Conservation (phyloP, 2,888 invertebrate species). For the Lobophora halterata region DNA sequence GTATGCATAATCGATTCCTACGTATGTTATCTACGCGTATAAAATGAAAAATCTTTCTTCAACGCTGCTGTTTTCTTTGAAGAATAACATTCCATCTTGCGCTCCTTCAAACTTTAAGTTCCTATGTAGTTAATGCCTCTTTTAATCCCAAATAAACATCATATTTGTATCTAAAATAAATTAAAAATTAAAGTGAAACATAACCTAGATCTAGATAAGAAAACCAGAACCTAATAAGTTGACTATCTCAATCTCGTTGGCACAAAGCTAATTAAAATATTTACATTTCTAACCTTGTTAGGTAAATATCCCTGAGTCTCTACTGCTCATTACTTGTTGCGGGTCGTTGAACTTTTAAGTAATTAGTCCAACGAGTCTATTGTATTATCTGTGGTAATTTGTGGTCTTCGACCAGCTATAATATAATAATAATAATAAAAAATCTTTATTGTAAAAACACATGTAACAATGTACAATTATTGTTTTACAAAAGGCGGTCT, state of each 20-base stretch:
- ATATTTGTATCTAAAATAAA: too few relatives aligned
- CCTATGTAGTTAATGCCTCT: background rate
- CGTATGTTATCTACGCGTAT: constrained; percentile 1
- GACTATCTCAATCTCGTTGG: background rate
- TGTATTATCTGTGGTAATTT: constrained; percentile 4
- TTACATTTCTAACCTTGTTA: constrained; percentile 6
- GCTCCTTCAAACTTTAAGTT: too few relatives aligned
- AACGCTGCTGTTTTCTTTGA: background rate
- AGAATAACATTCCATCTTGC: too few relatives aligned
- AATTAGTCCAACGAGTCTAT: constrained; percentile 4
- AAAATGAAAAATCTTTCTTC: constrained; percentile 4
- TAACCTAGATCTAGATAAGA: too few relatives aligned
- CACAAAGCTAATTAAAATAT: constrained; percentile 5
- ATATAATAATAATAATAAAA: too few relatives aligned
- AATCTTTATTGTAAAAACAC: too few relatives aligned
- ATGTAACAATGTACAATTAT: too few relatives aligned
- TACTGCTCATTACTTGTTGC: constrained; percentile 8
- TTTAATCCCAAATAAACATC: background rate
- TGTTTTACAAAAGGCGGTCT: too few relatives aligned
- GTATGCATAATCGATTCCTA: constrained; percentile 12
- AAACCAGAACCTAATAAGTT: too few relatives aligned
- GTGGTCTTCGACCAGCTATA: background rate
- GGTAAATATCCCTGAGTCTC: constrained; percentile 9
- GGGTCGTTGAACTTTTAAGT: constrained; percentile 16
- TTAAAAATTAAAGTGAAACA: too few relatives aligned